phyloP scores from a whole-genome alignment of 2,797 vertebrate genomes.

The Danionella dracula region DNA sequence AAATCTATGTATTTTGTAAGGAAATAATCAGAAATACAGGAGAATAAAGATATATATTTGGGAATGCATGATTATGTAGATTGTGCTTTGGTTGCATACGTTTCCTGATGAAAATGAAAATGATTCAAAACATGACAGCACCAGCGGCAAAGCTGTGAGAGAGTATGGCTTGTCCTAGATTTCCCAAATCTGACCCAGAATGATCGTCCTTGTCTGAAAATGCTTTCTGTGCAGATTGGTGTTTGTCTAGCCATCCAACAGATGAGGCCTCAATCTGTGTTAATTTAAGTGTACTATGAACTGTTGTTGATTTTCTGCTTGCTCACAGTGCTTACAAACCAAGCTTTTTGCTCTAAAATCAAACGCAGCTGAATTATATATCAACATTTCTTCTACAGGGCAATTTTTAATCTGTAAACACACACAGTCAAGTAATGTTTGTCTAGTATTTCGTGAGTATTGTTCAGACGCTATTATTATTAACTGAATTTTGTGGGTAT shows the following conservation, averaged over 20 bases:
- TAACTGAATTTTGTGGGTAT: no score
- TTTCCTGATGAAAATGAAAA: slow-evolving; percentile 56
- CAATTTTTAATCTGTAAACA: no score
- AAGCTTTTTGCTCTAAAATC: background rate
- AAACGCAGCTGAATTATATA: no score
- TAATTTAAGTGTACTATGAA: slow-evolving; percentile 69
- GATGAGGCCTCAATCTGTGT: slow-evolving; percentile 73
- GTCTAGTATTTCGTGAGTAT: no score
- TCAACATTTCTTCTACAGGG: no score
- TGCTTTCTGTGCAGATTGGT: slow-evolving; percentile 13
- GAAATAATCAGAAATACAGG: no score
- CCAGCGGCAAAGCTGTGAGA: slow-evolving; percentile 67
- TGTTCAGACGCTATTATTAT: no score
- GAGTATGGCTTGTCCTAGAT: slow-evolving; percentile 43
- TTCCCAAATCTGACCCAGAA: slow-evolving; percentile 45
- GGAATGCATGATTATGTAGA: no score
- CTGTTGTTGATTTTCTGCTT: slow-evolving; percentile 64
- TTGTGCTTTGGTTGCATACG: no score
- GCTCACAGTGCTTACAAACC: background rate
- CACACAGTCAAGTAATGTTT: no score
- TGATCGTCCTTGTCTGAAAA: slow-evolving; percentile 26
- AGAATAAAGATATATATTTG: no score
- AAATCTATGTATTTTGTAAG: no score
- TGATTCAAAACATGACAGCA: slow-evolving; percentile 71
- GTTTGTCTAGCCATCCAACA: slow-evolving; percentile 62